These are phyloP conservation scores for Sitobion miscanthi DNA, from an alignment of 1,140 invertebrate genomes.

Conservation along the genomic window DNA sequence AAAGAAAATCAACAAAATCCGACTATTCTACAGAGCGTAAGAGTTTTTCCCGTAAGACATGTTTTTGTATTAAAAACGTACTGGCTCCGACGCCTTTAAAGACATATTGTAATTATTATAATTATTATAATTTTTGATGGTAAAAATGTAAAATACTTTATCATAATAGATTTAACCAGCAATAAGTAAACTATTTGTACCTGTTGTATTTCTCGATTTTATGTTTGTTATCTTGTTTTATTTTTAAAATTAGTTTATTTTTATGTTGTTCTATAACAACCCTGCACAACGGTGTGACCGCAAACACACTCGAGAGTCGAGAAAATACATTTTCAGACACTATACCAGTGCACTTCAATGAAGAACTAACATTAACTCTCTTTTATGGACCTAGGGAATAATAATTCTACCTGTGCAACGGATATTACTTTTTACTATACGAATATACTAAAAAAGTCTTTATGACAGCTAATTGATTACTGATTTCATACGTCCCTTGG, in stretches of 20 bases:
- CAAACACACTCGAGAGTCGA: background rate
- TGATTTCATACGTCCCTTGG: background rate
- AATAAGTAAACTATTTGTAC: background rate
- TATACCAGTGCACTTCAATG: background rate
- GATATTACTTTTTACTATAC: background rate
- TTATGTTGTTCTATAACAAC: background rate
- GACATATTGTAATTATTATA: too few relatives aligned
- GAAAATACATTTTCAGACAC: background rate
- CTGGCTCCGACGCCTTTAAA: too few relatives aligned
- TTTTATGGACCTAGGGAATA: background rate
- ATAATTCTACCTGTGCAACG: background rate
- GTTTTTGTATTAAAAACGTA: too few relatives aligned
- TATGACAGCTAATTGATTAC: background rate
- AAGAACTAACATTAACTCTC: background rate
- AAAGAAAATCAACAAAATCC: too few relatives aligned
- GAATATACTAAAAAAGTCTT: background rate
- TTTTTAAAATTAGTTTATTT: conserved; percentile 10
- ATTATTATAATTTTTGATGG: background rate
- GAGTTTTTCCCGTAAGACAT: too few relatives aligned
- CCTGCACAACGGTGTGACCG: background rate
- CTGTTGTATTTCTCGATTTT: background rate
- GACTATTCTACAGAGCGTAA: too few relatives aligned
- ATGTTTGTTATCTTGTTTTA: background rate
- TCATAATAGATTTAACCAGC: background rate
- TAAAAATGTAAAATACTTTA: background rate